Conservation (phyloP, 2,888 invertebrate species). For the Latrodectus elegans region DNA sequence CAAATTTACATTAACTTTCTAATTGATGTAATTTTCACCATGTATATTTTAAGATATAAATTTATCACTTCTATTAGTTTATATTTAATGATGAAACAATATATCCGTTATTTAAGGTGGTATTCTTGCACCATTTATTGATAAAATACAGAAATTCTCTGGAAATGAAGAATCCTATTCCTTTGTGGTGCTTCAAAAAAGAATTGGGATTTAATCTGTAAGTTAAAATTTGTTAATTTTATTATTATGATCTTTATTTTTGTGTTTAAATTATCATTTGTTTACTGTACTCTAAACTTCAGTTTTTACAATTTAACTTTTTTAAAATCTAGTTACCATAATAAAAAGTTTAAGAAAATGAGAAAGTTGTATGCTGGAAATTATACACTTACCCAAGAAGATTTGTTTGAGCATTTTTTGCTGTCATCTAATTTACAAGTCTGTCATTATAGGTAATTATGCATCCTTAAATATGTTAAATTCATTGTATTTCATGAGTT, state of each 20-base stretch:
- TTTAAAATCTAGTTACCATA: conserved; percentile 82
- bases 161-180: conserved; percentile 92
- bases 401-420: conserved; percentile 96
- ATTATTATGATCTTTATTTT: background rate
- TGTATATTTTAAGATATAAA: no score
- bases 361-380: conserved; percentile 90
- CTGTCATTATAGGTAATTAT: conserved; percentile 86
- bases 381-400: conserved; percentile 92
- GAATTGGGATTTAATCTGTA: conserved; percentile 91
- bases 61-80: no score
- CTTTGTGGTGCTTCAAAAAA: conserved; percentile 99
- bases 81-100: background rate
- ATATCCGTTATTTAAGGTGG: conserved; percentile 24
- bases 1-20: no score
- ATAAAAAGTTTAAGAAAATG: conserved; percentile 89
- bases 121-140: conserved; percentile 93
- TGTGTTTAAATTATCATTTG: background rate
- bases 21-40: no score
- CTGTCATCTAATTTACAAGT: conserved; percentile 97
- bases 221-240: background rate
- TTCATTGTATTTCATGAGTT: background rate
- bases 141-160: conserved; percentile 96
- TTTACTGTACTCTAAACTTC: background rate
- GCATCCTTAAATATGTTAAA: background rate
- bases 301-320: background rate